phyloP scores from a whole-genome alignment of 2,797 vertebrate species.

The Sparus aurata region DNA sequence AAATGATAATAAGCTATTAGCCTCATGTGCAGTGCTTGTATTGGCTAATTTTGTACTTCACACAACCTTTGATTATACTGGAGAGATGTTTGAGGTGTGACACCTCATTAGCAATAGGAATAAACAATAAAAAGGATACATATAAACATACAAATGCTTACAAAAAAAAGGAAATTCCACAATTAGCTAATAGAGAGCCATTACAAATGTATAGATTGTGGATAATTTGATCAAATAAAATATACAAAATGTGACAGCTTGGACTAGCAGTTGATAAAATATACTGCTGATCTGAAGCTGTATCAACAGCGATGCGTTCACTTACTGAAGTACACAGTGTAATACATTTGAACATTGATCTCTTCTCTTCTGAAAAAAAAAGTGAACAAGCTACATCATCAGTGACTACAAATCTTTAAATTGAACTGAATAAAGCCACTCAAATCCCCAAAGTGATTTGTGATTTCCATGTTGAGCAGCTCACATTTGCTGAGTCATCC shows the following conservation, averaged over 20 bases:
- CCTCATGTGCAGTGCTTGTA: not conserved
- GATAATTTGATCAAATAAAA: no score
- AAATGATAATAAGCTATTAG: not conserved
- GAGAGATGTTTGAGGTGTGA: no score
- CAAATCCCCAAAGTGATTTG: not conserved
- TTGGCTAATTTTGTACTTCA: not conserved
- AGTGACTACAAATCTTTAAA: not conserved
- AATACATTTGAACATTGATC: not conserved
- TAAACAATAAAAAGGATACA: no score
- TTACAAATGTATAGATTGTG: no score
- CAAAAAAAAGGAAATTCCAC: no score
- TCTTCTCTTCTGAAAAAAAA: not conserved
- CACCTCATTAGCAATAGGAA: no score
- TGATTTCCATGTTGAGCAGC: not conserved
- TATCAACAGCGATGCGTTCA: not conserved
- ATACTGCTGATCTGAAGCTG: not conserved
- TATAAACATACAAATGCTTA: no score
- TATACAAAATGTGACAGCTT: not conserved
- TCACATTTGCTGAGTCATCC: slow-evolving; percentile 30
- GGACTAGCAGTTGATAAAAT: no score
- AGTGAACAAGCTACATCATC: not conserved
- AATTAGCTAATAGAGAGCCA: no score
- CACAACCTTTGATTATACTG: no score
- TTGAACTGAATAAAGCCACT: not conserved
- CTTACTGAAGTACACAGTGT: not conserved